phyloP scores from a whole-genome alignment of 2,113 vertebrate species.

The Mugil cephalus region DNA sequence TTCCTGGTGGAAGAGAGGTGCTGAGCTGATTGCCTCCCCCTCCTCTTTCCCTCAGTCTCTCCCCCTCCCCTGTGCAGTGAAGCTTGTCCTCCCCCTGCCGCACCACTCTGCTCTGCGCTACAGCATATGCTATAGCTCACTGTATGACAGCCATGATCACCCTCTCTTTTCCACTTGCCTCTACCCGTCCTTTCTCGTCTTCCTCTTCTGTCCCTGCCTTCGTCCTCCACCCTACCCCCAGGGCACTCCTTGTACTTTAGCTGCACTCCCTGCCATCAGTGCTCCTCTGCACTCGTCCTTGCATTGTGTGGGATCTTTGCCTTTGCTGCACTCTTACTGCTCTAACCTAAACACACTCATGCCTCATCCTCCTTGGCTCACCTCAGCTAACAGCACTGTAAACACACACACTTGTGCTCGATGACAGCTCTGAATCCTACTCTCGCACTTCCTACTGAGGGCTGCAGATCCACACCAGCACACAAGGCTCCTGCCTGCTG shows the following conservation, averaged over 20 bases:
- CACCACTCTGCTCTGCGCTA: conserved; percentile 78
- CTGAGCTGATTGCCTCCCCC: conserved; percentile 68
- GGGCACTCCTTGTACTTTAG: conserved; percentile 69
- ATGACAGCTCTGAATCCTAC: conserved; percentile 60
- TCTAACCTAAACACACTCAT: conserved; percentile 66
- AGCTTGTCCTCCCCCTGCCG: conserved; percentile 78
- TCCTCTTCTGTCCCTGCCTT: conserved; percentile 38
- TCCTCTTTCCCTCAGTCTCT: conserved; percentile 43
- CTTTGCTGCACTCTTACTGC: conserved; percentile 68
- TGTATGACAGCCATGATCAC: conserved; percentile 77
- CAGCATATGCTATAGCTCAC: conserved; percentile 81
- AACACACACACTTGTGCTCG: conserved; percentile 51
- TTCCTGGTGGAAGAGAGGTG: conserved; percentile 67
- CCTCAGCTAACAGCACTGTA: conserved; percentile 57
- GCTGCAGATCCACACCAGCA: conserved; percentile 65
- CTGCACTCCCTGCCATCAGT: conserved; percentile 71
- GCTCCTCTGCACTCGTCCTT: conserved; percentile 63
- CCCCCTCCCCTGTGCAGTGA: conserved; percentile 70
- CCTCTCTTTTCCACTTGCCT: conserved; percentile 50
- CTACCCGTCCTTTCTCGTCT: conserved; percentile 32
- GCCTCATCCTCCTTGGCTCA: conserved; percentile 62
- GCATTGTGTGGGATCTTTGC: conserved; percentile 70
- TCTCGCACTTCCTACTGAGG: conserved; percentile 70
- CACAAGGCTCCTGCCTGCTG: conserved; percentile 73
- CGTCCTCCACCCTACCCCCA: conserved; percentile 71